A percentile compares a stretch with the other conserved stretches of the same genome.
Conservation (phyloP, 2,113 vertebrate genomes). For the Trogon surrucura region DNA sequence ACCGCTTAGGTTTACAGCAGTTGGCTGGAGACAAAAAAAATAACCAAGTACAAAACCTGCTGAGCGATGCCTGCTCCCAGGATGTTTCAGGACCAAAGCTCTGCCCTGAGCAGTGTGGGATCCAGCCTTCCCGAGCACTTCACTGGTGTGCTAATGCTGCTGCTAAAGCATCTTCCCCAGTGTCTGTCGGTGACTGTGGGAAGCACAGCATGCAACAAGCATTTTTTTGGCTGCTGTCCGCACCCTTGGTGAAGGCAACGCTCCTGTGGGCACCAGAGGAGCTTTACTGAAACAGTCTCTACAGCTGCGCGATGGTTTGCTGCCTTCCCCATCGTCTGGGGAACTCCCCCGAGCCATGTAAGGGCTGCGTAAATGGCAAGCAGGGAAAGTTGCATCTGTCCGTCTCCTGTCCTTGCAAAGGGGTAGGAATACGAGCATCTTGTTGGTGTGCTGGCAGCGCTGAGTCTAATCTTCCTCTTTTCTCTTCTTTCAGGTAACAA, state of each 20-base stretch:
- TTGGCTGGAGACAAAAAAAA: conserved; percentile 8
- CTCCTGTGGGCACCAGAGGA: background rate
- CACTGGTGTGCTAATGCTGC: background rate
- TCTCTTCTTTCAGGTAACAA: conserved; percentile 81
- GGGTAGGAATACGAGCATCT: background rate
- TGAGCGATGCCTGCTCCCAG: background rate
- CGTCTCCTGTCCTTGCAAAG: background rate
- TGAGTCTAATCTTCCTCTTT: conserved; percentile 35
- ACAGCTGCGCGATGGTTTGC: background rate
- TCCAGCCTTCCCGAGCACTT: background rate
- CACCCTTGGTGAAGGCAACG: background rate
- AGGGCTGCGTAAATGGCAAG: background rate
- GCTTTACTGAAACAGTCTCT: background rate
- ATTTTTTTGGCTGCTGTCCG: background rate
- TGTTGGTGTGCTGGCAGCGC: background rate
- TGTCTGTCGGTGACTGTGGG: background rate
- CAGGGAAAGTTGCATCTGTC: background rate
- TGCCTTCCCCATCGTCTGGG: background rate
- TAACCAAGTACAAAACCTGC: background rate
- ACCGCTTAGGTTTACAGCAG: background rate
- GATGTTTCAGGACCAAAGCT: background rate
- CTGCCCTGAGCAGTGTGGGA: background rate
- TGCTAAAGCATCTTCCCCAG: background rate
- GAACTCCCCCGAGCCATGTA: background rate
- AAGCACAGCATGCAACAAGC: background rate